A percentile compares a stretch with the other conserved stretches of the same genome.
Conservation (phyloP, 2,797 vertebrate species). For the Chelmon rostratus region DNA sequence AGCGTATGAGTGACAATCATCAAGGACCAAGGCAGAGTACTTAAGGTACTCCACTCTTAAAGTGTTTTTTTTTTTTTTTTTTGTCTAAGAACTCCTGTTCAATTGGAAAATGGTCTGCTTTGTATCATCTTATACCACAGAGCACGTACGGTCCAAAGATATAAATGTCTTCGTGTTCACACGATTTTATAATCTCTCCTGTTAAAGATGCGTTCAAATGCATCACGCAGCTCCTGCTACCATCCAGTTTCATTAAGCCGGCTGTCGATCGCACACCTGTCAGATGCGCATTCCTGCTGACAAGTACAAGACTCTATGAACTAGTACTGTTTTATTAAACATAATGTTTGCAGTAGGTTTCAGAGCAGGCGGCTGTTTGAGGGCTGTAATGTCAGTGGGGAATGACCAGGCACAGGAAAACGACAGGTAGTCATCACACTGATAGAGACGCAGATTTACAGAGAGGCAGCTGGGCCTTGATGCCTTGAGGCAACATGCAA, state of each 20-base stretch:
- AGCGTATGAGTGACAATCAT: neutral
- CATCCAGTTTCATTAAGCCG: neutral
- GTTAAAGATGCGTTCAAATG: neutral
- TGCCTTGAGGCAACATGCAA: slow-evolving; percentile 21
- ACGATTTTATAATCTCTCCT: neutral
- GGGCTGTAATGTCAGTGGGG: neutral
- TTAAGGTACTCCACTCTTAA: neutral
- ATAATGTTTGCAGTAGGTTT: neutral
- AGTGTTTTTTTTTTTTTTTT: neutral
- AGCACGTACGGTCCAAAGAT: no score
- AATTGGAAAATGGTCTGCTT: neutral
- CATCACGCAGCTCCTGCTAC: neutral
- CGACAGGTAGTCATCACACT: neutral
- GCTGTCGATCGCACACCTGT: neutral
- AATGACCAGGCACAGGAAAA: neutral
- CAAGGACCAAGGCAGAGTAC: neutral
- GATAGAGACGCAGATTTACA: slow-evolving; percentile 2
- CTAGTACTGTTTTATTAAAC: neutral
- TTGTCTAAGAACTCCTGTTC: slow-evolving; percentile 1
- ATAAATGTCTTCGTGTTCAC: no score
- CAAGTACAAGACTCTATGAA: neutral
- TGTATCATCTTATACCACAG: neutral
- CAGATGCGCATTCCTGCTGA: neutral
- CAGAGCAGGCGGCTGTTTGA: neutral
- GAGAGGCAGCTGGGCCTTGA: neutral